phyloP scores from a whole-genome alignment of 2,797 vertebrate species.

The Coregonus sp. region DNA sequence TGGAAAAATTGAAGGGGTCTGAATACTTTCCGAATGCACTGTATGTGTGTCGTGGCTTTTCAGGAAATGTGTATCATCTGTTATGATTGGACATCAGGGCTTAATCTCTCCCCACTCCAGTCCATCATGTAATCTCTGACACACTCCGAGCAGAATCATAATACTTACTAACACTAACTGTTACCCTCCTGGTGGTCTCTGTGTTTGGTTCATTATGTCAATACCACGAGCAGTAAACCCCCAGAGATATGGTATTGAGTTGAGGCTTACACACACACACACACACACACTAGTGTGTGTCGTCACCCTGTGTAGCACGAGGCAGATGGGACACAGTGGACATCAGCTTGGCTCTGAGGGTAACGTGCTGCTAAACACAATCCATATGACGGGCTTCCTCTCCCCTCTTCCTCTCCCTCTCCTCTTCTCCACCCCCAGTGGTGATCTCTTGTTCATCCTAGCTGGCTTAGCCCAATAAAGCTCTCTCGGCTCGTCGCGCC shows the following conservation, averaged over 20 bases:
- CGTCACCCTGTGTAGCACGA: background rate
- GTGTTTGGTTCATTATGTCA: background rate
- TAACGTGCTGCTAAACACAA: background rate
- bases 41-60: background rate
- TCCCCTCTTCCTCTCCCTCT: background rate
- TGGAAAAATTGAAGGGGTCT: too few species aligned
- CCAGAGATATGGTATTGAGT: background rate
- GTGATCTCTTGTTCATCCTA: conserved; percentile 35
- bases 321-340: background rate
- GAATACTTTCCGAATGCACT: too few species aligned
- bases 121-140: background rate
- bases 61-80: background rate
- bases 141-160: background rate
- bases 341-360: conserved; percentile 1
- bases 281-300: background rate
- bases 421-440: background rate
- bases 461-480: conserved; percentile 66
- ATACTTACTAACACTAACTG: background rate
- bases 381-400: background rate
- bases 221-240: background rate
- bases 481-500: conserved; percentile 54
- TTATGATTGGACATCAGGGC: background rate
- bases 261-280: background rate
- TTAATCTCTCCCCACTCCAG: background rate
- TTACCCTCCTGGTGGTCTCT: background rate